Percentiles rank a stretch among this genome's conserved stretches.
These are phyloP conservation scores for Hippopotamyrus pictus DNA, from an alignment of 2,797 vertebrate genomes.

Conservation along the genomic window DNA sequence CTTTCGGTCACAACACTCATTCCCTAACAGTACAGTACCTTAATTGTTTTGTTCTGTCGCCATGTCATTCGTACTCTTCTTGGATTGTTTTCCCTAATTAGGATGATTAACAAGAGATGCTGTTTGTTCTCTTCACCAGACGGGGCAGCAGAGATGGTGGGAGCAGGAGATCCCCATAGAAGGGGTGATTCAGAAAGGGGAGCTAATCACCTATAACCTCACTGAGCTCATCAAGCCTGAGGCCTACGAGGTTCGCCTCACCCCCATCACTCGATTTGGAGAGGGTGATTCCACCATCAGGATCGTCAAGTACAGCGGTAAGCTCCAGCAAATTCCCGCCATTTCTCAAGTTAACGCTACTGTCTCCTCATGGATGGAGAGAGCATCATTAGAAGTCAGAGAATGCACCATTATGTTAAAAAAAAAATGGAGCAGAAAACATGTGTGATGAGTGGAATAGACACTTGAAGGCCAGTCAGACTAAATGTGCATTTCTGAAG, in stretches of 20 bases:
- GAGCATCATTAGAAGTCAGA: neutral
- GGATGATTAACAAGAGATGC: conserved; percentile 33
- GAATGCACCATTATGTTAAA: neutral
- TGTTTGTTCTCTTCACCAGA: conserved; percentile 58
- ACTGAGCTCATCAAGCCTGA: conserved; percentile 92
- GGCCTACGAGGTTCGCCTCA: conserved; percentile 88
- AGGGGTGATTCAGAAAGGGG: conserved; percentile 82
- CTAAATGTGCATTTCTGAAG: neutral
- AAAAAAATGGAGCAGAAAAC: neutral
- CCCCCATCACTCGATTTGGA: conserved; percentile 89
- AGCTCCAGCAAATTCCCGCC: conserved; percentile 41
- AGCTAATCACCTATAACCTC: conserved; percentile 92
- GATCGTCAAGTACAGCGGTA: conserved; percentile 91
- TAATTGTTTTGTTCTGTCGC: neutral
- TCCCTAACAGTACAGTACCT: neutral
- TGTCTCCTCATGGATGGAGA: neutral
- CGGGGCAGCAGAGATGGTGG: conserved; percentile 93
- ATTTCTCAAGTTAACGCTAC: neutral
- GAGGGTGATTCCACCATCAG: conserved; percentile 90
- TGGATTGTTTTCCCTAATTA: conserved; percentile 33
- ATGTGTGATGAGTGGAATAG: neutral
- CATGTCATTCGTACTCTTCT: neutral
- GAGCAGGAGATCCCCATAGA: conserved; percentile 92
- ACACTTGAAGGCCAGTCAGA: neutral
- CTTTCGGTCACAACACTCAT: neutral